Percentiles rank a stretch among this genome's conserved stretches.
phyloP scores from a whole-genome alignment of 2,797 vertebrate genomes.

The Rousettus madagascariensis region DNA sequence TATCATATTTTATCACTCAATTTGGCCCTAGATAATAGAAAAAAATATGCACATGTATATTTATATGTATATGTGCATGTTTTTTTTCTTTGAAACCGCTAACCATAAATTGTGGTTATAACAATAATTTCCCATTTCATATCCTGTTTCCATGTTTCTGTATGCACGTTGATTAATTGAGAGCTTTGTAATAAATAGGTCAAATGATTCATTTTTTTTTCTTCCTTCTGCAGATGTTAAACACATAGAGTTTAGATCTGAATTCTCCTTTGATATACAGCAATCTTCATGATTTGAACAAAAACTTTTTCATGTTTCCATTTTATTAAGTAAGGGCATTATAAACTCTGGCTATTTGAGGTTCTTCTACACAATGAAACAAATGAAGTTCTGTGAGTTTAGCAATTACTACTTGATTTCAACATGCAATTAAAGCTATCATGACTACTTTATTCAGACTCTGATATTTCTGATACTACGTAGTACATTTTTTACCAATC shows the following conservation, averaged over 20 bases:
- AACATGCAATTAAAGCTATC: neutral
- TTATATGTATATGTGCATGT: neutral
- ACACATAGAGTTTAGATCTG: neutral
- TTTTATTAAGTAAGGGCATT: neutral
- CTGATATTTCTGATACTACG: constrained; percentile 11
- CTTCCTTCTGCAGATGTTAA: constrained; percentile 9
- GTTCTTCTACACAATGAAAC: neutral
- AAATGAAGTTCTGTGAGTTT: neutral
- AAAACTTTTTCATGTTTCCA: constrained; percentile 32
- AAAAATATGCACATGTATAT: neutral
- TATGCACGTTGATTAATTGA: neutral
- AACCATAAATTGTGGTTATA: neutral
- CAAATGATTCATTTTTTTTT: neutral
- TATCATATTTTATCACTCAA: neutral
- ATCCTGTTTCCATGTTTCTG: neutral
- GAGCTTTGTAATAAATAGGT: neutral
- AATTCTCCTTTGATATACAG: constrained; percentile 38
- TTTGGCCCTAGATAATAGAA: neutral
- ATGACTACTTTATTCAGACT: neutral
- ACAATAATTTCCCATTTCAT: neutral
- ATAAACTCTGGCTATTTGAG: neutral
- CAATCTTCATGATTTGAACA: neutral
- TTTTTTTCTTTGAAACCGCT: constrained; percentile 16
- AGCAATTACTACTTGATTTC: constrained; percentile 13
- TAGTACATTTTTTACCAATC: constrained; percentile 42